Evolutionary conservation across 1,140 invertebrate genomes (phyloP).

Genomic region (Drosophila triauraria): DNA sequence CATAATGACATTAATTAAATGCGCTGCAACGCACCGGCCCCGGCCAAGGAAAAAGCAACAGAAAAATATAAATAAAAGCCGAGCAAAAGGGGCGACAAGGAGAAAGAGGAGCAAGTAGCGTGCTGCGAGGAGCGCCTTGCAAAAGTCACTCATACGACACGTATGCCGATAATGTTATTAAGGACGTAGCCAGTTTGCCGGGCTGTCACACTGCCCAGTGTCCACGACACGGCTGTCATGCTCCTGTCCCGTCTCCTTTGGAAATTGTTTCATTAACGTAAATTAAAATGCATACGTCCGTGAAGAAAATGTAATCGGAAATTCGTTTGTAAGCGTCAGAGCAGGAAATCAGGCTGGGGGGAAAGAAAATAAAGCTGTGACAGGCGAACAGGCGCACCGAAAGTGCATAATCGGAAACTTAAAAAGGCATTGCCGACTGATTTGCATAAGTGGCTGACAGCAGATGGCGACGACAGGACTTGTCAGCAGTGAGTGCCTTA

Average conservation of each 20-base stretch:
- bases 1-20: conserved; percentile 81
- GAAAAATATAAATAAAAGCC: conserved; percentile 19
- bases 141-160: conserved; percentile 70
- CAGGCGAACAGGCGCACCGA: neutral
- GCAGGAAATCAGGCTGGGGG: conserved; percentile 32
- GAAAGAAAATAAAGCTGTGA: conserved; percentile 4
- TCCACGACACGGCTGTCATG: conserved; percentile 18
- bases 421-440: conserved; percentile 73
- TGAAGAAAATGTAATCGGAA: conserved; percentile 76
- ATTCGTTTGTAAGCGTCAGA: conserved; percentile 67
- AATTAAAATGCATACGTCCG: conserved; percentile 76
- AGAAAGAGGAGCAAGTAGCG: conserved; percentile 3
- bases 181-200: conserved; percentile 52
- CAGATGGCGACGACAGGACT: conserved; percentile 53
- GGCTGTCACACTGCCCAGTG: conserved; percentile 34
- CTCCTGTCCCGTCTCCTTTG: conserved; percentile 27
- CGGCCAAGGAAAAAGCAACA: conserved; percentile 10
- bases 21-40: conserved; percentile 51
- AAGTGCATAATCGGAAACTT: conserved; percentile 73
- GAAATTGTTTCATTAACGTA: conserved; percentile 80
- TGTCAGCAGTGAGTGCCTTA: conserved; percentile 18
- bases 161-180: conserved; percentile 78
- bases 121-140: conserved; percentile 36
- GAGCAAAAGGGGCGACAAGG: neutral
- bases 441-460: conserved; percentile 73